phyloP scores from a whole-genome alignment of 2,888 invertebrate genomes.

The Ormia ochracea region DNA sequence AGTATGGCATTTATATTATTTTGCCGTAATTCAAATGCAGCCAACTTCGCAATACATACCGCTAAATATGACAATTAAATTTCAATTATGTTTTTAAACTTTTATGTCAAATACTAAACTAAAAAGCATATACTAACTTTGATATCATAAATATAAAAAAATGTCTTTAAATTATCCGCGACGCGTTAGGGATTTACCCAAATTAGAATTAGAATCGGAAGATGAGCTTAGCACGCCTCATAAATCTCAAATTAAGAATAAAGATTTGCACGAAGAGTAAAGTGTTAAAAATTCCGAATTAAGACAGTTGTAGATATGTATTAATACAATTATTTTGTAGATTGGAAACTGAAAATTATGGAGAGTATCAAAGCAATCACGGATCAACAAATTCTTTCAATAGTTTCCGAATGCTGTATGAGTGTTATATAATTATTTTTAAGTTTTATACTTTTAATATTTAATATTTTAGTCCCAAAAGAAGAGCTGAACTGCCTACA shows the following conservation, averaged over 20 bases:
- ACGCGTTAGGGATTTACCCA: slow-evolving; percentile 73
- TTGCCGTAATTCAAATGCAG: not conserved
- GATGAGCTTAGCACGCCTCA: slow-evolving; percentile 70
- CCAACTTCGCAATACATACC: slow-evolving; percentile 23
- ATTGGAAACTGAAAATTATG: slow-evolving; percentile 63
- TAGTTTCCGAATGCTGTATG: slow-evolving; percentile 65
- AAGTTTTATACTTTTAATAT: slow-evolving; percentile 32
- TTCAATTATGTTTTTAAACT: slow-evolving; percentile 40
- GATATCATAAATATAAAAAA: slow-evolving; percentile 30
- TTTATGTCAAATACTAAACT: not conserved
- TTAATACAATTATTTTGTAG: slow-evolving; percentile 13
- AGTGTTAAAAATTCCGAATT: not conserved
- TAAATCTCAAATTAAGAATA: slow-evolving; percentile 60
- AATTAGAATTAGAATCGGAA: slow-evolving; percentile 73
- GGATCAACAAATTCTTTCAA: slow-evolving; percentile 43
- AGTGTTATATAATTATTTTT: too few species aligned
- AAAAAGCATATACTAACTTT: too few species aligned
- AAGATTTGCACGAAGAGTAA: slow-evolving; percentile 14
- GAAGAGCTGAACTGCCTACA: slow-evolving; percentile 72
- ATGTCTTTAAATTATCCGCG: slow-evolving; percentile 68
- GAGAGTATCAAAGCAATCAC: slow-evolving; percentile 5
- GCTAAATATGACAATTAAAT: not conserved
- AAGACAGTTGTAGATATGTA: not conserved
- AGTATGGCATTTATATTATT: not conserved
- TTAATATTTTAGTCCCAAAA: slow-evolving; percentile 68